phyloP scores from a whole-genome alignment of 2,113 vertebrate genomes.

The Pontoporia blainvillei region DNA sequence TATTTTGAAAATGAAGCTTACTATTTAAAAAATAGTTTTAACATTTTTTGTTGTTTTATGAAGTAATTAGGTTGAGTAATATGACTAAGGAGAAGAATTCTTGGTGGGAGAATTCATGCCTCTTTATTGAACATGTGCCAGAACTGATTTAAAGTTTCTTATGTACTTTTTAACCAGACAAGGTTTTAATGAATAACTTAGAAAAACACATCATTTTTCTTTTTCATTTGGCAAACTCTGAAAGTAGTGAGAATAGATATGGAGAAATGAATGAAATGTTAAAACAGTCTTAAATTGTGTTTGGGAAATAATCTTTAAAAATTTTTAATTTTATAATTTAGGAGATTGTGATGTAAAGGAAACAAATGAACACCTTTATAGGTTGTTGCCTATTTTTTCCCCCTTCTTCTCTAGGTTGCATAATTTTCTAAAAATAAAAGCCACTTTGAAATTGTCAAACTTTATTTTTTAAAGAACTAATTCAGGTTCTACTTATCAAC shows the following conservation, averaged over 20 bases:
- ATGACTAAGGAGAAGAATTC: conserved; percentile 4
- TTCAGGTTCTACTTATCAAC: not conserved
- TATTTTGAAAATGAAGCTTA: conserved; percentile 10
- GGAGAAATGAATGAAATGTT: conserved; percentile 6
- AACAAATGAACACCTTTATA: not conserved
- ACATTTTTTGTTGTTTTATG: conserved; percentile 13
- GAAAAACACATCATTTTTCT: not conserved
- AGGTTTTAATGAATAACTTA: conserved; percentile 21
- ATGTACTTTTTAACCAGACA: not conserved
- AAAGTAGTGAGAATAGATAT: not conserved
- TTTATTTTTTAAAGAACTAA: not conserved
- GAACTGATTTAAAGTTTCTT: conserved; percentile 22
- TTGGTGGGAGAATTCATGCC: not conserved
- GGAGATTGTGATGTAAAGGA: not conserved
- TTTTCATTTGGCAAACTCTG: not conserved
- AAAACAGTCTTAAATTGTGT: not conserved
- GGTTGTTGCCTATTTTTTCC: not conserved
- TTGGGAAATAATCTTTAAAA: not conserved
- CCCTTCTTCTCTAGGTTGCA: not conserved
- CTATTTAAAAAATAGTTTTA: not conserved
- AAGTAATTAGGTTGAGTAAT: conserved; percentile 6
- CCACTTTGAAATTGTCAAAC: not conserved
- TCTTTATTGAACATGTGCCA: not conserved
- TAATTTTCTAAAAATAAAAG: not conserved
- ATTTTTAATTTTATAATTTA: not conserved